Percentiles rank a stretch among this genome's conserved stretches.
phyloP scores from a whole-genome alignment of 2,113 vertebrate species.

The Galeopterus variegatus region DNA sequence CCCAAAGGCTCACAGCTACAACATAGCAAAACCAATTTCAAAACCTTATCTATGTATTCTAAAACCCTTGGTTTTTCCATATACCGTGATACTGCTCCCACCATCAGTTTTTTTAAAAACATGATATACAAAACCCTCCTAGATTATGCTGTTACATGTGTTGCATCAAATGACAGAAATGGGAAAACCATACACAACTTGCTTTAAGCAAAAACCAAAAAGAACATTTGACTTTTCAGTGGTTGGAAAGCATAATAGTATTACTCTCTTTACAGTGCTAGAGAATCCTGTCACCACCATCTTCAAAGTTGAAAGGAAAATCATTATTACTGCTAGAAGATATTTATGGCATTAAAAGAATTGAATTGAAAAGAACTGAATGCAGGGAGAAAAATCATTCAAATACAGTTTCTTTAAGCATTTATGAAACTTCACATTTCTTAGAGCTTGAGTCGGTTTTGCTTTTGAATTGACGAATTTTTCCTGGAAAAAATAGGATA shows the following conservation, averaged over 20 bases:
- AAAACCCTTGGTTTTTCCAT: background rate
- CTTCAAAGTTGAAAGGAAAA: background rate
- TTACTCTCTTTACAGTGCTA: background rate
- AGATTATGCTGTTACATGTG: background rate
- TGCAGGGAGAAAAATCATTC: background rate
- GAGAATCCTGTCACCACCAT: background rate
- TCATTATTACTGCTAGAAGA: background rate
- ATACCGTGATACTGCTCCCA: background rate
- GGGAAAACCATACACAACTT: background rate
- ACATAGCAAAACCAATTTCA: background rate
- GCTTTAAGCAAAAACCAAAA: background rate
- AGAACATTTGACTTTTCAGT: background rate
- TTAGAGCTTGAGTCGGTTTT: slow-evolving; percentile 81
- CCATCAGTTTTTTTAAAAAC: background rate
- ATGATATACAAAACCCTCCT: background rate
- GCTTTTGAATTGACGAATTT: slow-evolving; percentile 87
- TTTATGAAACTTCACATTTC: slow-evolving; percentile 92
- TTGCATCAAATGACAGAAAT: slow-evolving; percentile 1
- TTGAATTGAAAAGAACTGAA: background rate
- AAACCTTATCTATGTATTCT: background rate
- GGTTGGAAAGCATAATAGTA: background rate
- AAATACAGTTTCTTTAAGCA: slow-evolving; percentile 16
- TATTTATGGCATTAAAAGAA: background rate
- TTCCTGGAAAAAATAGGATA: slow-evolving; percentile 89
- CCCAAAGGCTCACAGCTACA: background rate